Percentiles rank a stretch among this genome's conserved stretches.
These are phyloP conservation scores for Pteropus rufus DNA, from an alignment of 2,797 vertebrate genomes.

Conservation along the genomic window DNA sequence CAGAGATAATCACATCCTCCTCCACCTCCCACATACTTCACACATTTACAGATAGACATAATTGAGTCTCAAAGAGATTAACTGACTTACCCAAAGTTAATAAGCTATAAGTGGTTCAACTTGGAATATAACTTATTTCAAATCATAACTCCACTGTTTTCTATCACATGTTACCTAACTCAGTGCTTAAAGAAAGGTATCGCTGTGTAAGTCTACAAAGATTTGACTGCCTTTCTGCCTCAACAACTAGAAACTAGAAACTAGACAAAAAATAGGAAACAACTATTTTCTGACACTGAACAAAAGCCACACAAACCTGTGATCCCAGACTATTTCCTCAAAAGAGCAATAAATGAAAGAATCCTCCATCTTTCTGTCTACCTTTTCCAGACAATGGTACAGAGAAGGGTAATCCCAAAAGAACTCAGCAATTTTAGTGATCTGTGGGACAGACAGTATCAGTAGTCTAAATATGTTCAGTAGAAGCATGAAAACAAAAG, in stretches of 20 bases:
- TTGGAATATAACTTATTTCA: neutral
- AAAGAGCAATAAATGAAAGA: neutral
- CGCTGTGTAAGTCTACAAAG: neutral
- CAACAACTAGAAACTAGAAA: neutral
- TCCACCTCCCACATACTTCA: neutral
- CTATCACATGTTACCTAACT: neutral
- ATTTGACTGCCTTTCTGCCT: neutral
- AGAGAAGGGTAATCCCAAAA: neutral
- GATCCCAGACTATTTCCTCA: neutral
- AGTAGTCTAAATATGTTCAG: neutral
- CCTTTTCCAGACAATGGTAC: neutral
- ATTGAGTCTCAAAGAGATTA: constrained; percentile 25
- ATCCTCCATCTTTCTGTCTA: neutral
- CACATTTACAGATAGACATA: constrained; percentile 17
- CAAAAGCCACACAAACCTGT: neutral
- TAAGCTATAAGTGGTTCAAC: constrained; percentile 2
- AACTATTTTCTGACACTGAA: neutral
- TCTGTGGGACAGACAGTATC: no score
- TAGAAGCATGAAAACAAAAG: neutral
- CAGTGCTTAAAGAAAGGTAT: neutral
- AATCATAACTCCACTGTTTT: constrained; percentile 6
- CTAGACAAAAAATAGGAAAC: neutral
- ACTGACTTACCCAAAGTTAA: neutral
- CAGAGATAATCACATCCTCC: neutral
- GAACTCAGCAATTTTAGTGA: neutral